Base-by-base conservation (phyloP, 1,140 invertebrate genomes). In the Aphelinus atriplicis region DNA sequence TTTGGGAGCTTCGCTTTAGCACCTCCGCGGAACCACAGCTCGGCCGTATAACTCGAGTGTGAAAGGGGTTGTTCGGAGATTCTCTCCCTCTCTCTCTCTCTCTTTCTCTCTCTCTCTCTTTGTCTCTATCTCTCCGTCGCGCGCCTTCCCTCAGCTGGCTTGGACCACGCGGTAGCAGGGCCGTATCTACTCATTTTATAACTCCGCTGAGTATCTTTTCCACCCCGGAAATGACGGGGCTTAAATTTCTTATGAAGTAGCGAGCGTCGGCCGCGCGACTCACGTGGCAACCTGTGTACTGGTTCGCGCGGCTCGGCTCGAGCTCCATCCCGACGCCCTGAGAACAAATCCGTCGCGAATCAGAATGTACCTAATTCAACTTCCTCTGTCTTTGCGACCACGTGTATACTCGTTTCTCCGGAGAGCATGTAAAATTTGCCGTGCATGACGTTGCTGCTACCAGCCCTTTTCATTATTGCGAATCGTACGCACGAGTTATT, bases 21-120 rank as follows among this genome's bases (percentile, higher is more conserved):
- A 80, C 80, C 78, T 79, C 71, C 79, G 70, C 73, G 73, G 74
- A 77, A 78, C 79, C 81, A 78, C 81, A 79, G 76, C 51, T 76
- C 73, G 71, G 76, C 75, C 77, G 75, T 79, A 77, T 81, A 79
- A 78, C 71, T 68, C 68, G 75, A 68, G 65, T 65, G 64, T 73
- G 75, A 71, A 77, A 78, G 75, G 78, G 75, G 71, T 67, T 75
- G 78, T 73, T 77, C 75, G 60, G 72, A 78, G 71, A 79, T 76
- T 78, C 75, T 73, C 73, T 71, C 70, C 71, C 10, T 63, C 42
- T 26, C 26, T 26, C 26, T 26, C 26, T 26, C 26, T 26, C 26
- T 26, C 26, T 26, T 26, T 26, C 26, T 26, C 26, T 26, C 26
- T 43, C 51, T 57, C 64, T 26, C 26, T 26, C 26, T 26, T 26